These are phyloP conservation scores for Austrofundulus limnaeus DNA, from an alignment of 2,113 vertebrate species.

Conservation along the genomic window DNA sequence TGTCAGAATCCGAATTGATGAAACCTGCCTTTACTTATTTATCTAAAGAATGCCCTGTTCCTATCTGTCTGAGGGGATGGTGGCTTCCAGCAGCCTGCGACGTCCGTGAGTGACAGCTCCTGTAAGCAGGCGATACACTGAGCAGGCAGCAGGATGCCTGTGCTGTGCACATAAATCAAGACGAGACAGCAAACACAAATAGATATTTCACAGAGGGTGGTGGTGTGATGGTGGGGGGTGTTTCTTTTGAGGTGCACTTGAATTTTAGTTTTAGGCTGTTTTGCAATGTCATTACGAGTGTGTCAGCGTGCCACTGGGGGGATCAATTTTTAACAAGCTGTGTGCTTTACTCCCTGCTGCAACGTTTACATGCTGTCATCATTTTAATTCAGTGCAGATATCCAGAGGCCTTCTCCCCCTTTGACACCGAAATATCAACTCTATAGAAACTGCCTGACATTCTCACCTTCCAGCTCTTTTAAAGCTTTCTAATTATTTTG, in stretches of 20 bases:
- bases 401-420: constrained; percentile 26
- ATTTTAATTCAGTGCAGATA: constrained; percentile 19
- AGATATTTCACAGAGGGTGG: constrained; percentile 43
- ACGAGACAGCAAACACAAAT: constrained; percentile 36
- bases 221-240: neutral
- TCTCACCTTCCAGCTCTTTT: constrained; percentile 2
- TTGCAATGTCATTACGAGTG: constrained; percentile 35
- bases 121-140: constrained; percentile 8
- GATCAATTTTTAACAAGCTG: constrained; percentile 51
- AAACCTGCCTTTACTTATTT: constrained; percentile 64
- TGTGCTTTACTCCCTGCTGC: constrained; percentile 29
- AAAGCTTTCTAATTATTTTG: neutral
- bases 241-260: constrained; percentile 39
- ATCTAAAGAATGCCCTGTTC: constrained; percentile 32
- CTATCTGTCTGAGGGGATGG: constrained; percentile 36
- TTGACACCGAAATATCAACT: constrained; percentile 1
- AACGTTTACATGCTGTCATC: constrained; percentile 45
- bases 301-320: constrained; percentile 31
- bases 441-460: neutral
- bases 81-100: constrained; percentile 13
- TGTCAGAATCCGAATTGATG: constrained; percentile 63
- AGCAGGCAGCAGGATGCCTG: constrained; percentile 18
- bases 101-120: constrained; percentile 37
- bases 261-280: constrained; percentile 57
- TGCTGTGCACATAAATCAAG: constrained; percentile 43